Evolutionary conservation across 2,797 vertebrate species (phyloP), one percentile per base, ranked within the genome.

Genomic region (Alcedo atthis): DNA sequence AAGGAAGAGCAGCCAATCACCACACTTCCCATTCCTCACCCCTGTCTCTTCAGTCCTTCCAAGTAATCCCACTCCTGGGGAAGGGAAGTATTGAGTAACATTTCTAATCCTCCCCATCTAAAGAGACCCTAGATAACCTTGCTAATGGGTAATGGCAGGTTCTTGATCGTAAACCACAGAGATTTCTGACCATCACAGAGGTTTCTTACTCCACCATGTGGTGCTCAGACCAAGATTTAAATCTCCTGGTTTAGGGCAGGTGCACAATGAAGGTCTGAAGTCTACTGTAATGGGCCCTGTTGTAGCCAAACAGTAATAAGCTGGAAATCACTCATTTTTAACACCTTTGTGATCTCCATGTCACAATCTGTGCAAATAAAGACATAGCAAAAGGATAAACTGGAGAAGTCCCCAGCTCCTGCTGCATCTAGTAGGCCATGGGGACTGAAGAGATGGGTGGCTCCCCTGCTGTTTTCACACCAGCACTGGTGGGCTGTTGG

Each of bases 91-190:
- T 37, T 14, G 2, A 45, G 48, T 12, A 67, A 63, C 30, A 63
- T 19, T 25, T 33, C 19, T 15, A 37, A 15, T 63, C 9, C 8
- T 70, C 22, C 3, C 17, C 22, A 8, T 58, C 28, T 73, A 33
- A 25, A 67, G 9, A 79, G 19, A 55, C 9, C 15, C 20, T 73
- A 21, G 48, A 49, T 4, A 70, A 16, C 45, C 28, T 57, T 64
- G 25, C 12, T 53, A 53, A 70, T 0, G 4, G 30, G 16, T 30
- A 53, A 0, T 0, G 0, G 0, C 45, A 61, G 46, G 15, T 5
- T 63, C 18, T 74, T 67, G 21, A 6, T 79, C 6, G 20, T 33
- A 54, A 63, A 32, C 10, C 45, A 49, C 12, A 63, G 21, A 49
- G 43, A 32, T 15, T 51, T 12, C 59, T 70, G 30, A 11, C 32